phyloP scores from a whole-genome alignment of 1,140 invertebrate species.

The Saccostrea glomerata region DNA sequence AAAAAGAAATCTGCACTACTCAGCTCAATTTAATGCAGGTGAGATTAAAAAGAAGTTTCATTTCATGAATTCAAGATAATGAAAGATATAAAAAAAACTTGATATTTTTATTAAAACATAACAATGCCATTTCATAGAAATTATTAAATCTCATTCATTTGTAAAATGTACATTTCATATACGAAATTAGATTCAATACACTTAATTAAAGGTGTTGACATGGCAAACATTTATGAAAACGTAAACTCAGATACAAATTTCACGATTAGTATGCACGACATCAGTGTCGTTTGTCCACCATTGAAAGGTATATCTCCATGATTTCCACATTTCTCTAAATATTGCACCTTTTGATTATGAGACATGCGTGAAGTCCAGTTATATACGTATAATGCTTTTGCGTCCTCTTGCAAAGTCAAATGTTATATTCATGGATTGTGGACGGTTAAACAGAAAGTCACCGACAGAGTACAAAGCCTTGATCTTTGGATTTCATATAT shows the following conservation, averaged over 20 bases:
- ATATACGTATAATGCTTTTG: background rate
- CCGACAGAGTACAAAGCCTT: background rate
- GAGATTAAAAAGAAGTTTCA: background rate
- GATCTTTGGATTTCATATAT: background rate
- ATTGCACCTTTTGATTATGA: slow-evolving; percentile 19
- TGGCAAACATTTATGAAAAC: background rate
- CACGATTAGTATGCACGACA: slow-evolving; percentile 1
- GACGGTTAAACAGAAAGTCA: slow-evolving; percentile 5
- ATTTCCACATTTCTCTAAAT: background rate
- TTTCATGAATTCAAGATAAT: background rate
- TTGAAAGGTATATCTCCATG: background rate
- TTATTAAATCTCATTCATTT: slow-evolving; percentile 21
- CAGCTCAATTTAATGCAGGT: too few species aligned
- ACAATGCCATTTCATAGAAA: background rate
- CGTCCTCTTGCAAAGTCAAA: background rate
- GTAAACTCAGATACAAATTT: background rate
- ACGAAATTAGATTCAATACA: background rate
- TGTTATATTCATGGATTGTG: background rate
- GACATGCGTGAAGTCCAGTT: background rate
- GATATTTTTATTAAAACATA: slow-evolving; percentile 20
- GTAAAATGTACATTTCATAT: background rate
- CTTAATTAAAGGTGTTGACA: background rate
- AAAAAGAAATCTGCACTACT: too few species aligned
- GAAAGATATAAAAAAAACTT: background rate
- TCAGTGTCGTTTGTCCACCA: background rate